Conservation (phyloP, 2,888 invertebrate genomes). For the Ptychoptera contaminata region DNA sequence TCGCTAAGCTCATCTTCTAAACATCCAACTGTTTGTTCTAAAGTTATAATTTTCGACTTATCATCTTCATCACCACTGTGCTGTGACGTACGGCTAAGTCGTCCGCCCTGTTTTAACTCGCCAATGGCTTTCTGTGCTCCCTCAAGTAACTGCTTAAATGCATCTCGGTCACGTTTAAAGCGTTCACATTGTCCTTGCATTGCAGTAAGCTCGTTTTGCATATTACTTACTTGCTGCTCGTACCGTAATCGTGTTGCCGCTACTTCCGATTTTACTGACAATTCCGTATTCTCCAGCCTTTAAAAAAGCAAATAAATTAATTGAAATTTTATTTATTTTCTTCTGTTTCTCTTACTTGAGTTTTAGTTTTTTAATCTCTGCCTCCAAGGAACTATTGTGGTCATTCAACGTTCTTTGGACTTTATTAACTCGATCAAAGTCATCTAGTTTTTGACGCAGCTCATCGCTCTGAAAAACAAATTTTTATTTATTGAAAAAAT, state of each 20-base stretch:
- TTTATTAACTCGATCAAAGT: slow-evolving; percentile 71
- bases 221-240: slow-evolving; percentile 65
- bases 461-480: slow-evolving; percentile 53
- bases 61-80: slow-evolving; percentile 64
- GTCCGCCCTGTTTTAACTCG: slow-evolving; percentile 48
- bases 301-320: neutral
- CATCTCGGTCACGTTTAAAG: slow-evolving; percentile 76
- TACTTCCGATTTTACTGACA: slow-evolving; percentile 59
- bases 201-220: slow-evolving; percentile 68
- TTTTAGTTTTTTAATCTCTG: slow-evolving; percentile 55
- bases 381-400: slow-evolving; percentile 58
- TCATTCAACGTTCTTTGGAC: slow-evolving; percentile 62
- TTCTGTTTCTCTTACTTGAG: slow-evolving; percentile 31
- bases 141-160: slow-evolving; percentile 79
- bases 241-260: slow-evolving; percentile 68
- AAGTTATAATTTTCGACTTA: slow-evolving; percentile 49
- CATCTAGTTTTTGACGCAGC: slow-evolving; percentile 60
- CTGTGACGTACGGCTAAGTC: slow-evolving; percentile 43
- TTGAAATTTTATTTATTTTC: neutral
- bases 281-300: slow-evolving; percentile 48
- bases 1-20: slow-evolving; percentile 82
- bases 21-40: slow-evolving; percentile 72
- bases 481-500: neutral
- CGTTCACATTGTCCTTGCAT: slow-evolving; percentile 51
- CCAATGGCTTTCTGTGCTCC: slow-evolving; percentile 71